A percentile compares a stretch with the other conserved stretches of the same genome.
phyloP scores from a whole-genome alignment of 2,888 invertebrate genomes.

The Pandemis heparana region DNA sequence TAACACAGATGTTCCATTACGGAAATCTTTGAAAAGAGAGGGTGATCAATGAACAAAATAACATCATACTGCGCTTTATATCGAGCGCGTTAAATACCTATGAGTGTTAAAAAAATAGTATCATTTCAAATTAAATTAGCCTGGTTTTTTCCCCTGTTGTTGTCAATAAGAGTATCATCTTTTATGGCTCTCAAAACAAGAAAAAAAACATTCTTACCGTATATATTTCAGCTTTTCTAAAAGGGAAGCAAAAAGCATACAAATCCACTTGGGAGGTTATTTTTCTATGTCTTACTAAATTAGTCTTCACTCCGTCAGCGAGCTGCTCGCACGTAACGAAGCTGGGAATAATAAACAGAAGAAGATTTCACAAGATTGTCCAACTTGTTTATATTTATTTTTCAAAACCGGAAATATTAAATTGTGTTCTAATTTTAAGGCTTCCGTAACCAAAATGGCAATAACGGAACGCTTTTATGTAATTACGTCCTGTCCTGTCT shows the following conservation, averaged over 20 bases:
- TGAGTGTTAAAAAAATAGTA: too few relatives aligned
- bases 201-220: not conserved
- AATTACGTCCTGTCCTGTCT: too few relatives aligned
- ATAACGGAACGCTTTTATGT: too few relatives aligned
- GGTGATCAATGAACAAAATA: not conserved
- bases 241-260: conserved; percentile 1
- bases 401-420: not conserved
- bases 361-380: not conserved
- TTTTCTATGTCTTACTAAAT: conserved; percentile 8
- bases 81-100: too few relatives aligned
- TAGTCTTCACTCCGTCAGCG: conserved; percentile 7
- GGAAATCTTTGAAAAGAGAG: conserved; percentile 11
- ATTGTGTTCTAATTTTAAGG: not conserved
- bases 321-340: conserved; percentile 7
- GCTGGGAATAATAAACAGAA: not conserved
- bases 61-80: not conserved
- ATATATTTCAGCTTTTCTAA: not conserved
- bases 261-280: not conserved
- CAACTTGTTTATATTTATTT: not conserved
- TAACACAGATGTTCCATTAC: conserved; percentile 44
- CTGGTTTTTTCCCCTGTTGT: too few relatives aligned
- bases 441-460: too few relatives aligned
- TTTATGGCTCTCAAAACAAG: not conserved
- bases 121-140: too few relatives aligned
- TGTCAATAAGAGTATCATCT: not conserved